phyloP scores from a whole-genome alignment of 1,140 invertebrate species.

The Oreohelix idahoensis region DNA sequence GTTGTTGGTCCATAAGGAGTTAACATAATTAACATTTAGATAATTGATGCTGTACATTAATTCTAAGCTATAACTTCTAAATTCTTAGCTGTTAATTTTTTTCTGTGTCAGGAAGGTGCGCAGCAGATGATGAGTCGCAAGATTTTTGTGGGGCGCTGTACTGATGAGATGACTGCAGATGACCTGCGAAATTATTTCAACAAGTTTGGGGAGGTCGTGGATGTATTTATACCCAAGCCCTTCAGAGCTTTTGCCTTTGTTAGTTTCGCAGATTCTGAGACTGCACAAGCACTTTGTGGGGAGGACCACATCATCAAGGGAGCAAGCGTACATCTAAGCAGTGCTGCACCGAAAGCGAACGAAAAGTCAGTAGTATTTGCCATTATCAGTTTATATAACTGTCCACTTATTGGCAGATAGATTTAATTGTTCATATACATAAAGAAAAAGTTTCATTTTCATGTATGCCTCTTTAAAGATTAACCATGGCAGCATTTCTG shows the following conservation, averaged over 20 bases:
- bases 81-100: too few relatives aligned
- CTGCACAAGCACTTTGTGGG: conserved; percentile 91
- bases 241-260: conserved; percentile 76
- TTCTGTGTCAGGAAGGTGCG: conserved; percentile 58
- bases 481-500: too few relatives aligned
- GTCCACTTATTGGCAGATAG: neutral
- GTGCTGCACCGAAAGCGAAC: conserved; percentile 87
- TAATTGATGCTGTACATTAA: too few relatives aligned
- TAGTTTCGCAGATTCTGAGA: conserved; percentile 76
- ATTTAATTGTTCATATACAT: too few relatives aligned
- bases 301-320: conserved; percentile 98
- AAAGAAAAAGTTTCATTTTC: too few relatives aligned
- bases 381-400: neutral
- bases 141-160: conserved; percentile 74
- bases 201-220: conserved; percentile 73
- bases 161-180: conserved; percentile 72
- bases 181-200: conserved; percentile 73
- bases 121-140: conserved; percentile 69
- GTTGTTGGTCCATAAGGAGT: too few relatives aligned
- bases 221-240: conserved; percentile 76
- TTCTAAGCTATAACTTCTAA: too few relatives aligned
- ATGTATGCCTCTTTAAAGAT: too few relatives aligned
- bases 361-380: conserved; percentile 48
- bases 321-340: conserved; percentile 95
- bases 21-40: too few relatives aligned